phyloP scores from a whole-genome alignment of 2,888 invertebrate species.

The Lobophora halterata region DNA sequence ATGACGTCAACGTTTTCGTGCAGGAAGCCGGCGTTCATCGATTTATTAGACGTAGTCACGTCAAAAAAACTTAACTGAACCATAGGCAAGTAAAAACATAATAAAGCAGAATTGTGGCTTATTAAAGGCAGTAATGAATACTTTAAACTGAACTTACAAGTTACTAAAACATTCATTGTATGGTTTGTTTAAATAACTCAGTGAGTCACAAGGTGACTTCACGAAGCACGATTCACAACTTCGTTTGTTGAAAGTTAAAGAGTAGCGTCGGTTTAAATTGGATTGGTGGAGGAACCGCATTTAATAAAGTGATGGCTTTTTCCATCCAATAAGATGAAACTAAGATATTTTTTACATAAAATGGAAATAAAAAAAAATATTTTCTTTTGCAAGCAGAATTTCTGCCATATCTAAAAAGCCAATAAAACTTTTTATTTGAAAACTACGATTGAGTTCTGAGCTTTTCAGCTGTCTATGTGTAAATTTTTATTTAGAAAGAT shows the following conservation, averaged over 20 bases:
- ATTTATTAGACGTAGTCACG: no score
- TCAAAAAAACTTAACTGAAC: no score
- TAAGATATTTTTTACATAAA: no score
- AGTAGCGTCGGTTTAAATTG: no score
- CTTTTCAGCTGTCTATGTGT: conserved; percentile 13
- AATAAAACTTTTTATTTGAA: conserved; percentile 35
- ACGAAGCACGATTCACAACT: conserved; percentile 10
- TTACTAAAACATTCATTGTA: conserved; percentile 15
- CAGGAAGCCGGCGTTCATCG: no score
- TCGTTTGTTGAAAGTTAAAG: no score
- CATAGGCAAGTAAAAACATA: conserved; percentile 1
- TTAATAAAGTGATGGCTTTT: no score
- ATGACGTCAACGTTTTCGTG: no score
- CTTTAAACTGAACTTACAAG: conserved; percentile 8
- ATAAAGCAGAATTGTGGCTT: background rate
- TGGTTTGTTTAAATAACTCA: conserved; percentile 12
- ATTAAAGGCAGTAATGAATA: conserved; percentile 4
- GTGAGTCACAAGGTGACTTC: conserved; percentile 11
- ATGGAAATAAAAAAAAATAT: no score
- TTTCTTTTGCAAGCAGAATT: no score
- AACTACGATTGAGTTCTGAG: conserved; percentile 33
- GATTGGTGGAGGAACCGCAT: no score
- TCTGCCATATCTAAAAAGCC: conserved; percentile 26
- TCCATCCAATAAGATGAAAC: no score
- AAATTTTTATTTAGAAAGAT: conserved; percentile 7